Conservation (phyloP, 2,113 vertebrate genomes). For the Procavia capensis region DNA sequence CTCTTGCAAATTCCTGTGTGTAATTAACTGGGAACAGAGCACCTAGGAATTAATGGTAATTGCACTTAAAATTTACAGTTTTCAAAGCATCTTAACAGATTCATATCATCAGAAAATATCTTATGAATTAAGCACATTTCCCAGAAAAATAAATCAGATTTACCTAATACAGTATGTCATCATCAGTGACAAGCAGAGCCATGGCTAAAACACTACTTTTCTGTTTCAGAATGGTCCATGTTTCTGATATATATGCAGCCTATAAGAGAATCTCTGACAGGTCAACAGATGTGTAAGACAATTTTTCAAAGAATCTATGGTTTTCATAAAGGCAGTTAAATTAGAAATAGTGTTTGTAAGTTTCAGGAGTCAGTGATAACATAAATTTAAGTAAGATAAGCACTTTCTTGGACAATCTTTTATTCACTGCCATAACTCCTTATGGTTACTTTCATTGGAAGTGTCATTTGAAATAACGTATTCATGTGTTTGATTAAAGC, state of each 20-base stretch:
- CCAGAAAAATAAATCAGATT: not conserved
- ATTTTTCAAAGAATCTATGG: not conserved
- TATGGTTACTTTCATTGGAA: not conserved
- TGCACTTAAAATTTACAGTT: not conserved
- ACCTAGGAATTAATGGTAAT: not conserved
- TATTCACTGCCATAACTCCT: not conserved
- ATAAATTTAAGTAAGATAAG: not conserved
- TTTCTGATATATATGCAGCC: not conserved
- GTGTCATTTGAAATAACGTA: not conserved
- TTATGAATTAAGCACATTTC: not conserved
- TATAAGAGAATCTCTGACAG: not conserved
- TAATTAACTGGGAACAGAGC: not conserved
- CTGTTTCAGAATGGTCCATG: not conserved
- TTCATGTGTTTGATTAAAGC: not conserved
- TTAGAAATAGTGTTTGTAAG: not conserved
- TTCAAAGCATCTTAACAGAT: not conserved
- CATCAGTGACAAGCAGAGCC: not conserved
- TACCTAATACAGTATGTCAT: not conserved
- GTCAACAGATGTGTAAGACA: not conserved
- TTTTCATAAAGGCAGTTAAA: not conserved
- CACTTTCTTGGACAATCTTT: not conserved
- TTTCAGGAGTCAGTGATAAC: not conserved
- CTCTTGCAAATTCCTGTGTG: not conserved
- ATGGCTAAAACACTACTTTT: not conserved
- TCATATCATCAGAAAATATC: not conserved